Evolutionary conservation across 2,888 invertebrate species (phyloP), one percentile per base, ranked within the genome.

Genomic region (Drosophila phalerata): DNA sequence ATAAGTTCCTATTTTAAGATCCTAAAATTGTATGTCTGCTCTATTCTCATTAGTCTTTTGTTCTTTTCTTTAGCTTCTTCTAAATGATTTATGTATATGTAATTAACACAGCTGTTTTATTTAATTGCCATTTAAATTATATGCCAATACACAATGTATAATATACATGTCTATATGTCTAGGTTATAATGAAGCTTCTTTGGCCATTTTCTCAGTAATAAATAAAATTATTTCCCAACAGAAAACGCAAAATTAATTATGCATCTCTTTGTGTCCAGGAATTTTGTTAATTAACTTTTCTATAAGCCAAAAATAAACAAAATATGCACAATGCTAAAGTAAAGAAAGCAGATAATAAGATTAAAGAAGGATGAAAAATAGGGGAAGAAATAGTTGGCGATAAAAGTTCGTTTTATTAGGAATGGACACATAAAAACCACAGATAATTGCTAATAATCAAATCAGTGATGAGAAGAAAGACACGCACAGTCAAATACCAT

Each of bases 371-470:
- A 25, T 15, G 30, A 13, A 25, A 11, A 9, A 22, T 22, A 3
- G 13, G 5, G 8, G 19, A 9, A 17, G 13, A 58, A 34, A 37
- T 34, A 47, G 43, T 17, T 9, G 25, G 40, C 45, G 48, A 57
- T 51, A 53, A 78, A 69, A 52, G 68, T 53, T 63, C 40, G 45
- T 78, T 74, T 64, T 78, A 78, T 67, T 69, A 60, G 34, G 63
- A 25, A 25, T 49, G 43, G 48, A 53, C 45, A 55, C 69, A 77
- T 69, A 58, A 70, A 84, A 79, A 62, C 70, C 77, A 56, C 73
- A 85, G 72, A 82, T 85, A 87, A 85, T 81, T 87, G 82, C 77
- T 69, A 79, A 84, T 84, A 88, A 88, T 88, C 77, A 82, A 88
- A 76, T 75, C 52, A 43, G 40, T 55, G 51, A 67, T 38, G 40